Base-by-base conservation (phyloP, 2,113 vertebrate genomes). In the Calypte anna region DNA sequence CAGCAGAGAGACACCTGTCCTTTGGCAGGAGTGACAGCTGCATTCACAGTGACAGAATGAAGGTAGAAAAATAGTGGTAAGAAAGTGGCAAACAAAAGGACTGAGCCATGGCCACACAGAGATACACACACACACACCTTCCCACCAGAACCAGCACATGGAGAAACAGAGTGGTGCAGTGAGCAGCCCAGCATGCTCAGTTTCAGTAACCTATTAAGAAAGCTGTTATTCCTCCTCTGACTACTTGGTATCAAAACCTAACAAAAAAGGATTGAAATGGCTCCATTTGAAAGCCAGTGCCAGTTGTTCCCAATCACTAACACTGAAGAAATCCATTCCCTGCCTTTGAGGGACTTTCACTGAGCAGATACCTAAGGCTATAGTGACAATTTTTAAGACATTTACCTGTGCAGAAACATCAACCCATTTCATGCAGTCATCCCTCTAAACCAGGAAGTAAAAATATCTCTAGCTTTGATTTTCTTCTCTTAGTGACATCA, bases 401-500 rank as follows among this genome's bases (percentile, higher is more conserved):
- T 81, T 86, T 36, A 44, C n/a, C 40, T 58, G 53, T n/a, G 64
- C 46, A 81, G 43, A 90, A 80, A 78, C 19, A 33, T 91, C 77
- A 68, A 12, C 8, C 23, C 40, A 38, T 59, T 76, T 80, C 28
- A 59, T 21, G n/a, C 27, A 19, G 21, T 88, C 27, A 38, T 91
- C 66, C 88, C 31, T 90, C 33, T 81, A 83, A 86, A 93, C 24
- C 46, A 66, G 81, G 77, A 96, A 92, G 66, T 54, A 91, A 86
- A 55, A 80, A 80, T 46, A 59, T 28, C 53, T 74, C 53, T 66
- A 72, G 46, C 58, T 86, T 70, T 88, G 43, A 64, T 93, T 91
- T 92, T 94, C 62, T 73, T 69, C 83, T 58, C 57, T 93, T 82
- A 81, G 64, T 93, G 77, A 94, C 78, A 82, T 28, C 51, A 86